Base-by-base conservation (phyloP, 2,888 invertebrate genomes). In the Priocnemis perturbator region DNA sequence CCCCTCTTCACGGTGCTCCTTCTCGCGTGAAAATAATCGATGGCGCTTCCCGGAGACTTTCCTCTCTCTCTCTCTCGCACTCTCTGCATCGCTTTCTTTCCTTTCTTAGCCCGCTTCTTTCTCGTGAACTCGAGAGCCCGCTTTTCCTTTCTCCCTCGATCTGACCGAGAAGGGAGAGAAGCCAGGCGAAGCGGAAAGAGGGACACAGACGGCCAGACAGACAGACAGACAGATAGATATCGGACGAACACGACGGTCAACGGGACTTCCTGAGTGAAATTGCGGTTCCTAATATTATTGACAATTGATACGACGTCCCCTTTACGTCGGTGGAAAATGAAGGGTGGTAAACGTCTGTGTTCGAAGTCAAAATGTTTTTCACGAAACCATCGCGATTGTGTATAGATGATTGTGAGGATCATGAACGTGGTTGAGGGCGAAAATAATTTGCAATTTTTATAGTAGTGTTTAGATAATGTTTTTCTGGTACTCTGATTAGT, bases 1-100 rank as follows among this genome's bases (percentile, higher is more conserved):
- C 61, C 37, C 58, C 66, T 73, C 59, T 58, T 71, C 52, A 60
- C 61, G 73, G 75, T 78, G 80, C 63, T 78, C 77, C 71, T 74
- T 75, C 77, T 68, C 69, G 82, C 82, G 83, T 82, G 82, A 82
- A 86, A 85, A 85, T 85, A 86, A 85, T 85, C 84, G 84, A 82
- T 83, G 77, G 73, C 77, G 67, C 76, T 78, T 77, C 72, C 20
- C 21, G 69, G 73, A 67, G 73, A 70, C 67, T 68, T 64, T 65
- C 60, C 26, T 45, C 52, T 45, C 9, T 50, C 52, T 5, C 21
- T 64, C 62, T 47, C 61, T n/a, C 15, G 19, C 17, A 1, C 11
- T 4, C 30, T 23, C 15, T 19, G 23, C n/a, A 11, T 37, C 17
- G 56, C 55, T 67, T 52, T 56, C 17, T 20, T 69, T 30, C 9